phyloP scores from a whole-genome alignment of 2,888 invertebrate species.

The Drosophila meridiana region DNA sequence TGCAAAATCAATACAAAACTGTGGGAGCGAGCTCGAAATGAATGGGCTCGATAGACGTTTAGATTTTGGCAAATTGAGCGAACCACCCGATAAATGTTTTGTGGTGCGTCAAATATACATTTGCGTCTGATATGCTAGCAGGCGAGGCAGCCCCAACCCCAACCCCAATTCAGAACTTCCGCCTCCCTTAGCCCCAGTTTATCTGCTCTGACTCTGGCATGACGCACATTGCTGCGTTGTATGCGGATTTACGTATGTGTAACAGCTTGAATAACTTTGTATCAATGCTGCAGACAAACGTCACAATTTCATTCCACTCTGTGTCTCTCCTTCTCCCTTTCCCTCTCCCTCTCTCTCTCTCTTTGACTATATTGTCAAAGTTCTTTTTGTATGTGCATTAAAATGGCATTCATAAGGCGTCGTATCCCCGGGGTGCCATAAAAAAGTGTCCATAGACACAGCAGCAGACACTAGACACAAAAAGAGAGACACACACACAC shows the following conservation, averaged over 20 bases:
- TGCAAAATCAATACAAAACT: slow-evolving; percentile 35
- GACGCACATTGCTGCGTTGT: slow-evolving; percentile 34
- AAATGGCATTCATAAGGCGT: slow-evolving; percentile 69
- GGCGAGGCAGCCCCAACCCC: neutral
- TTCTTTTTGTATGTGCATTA: slow-evolving; percentile 52
- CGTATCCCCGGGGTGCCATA: slow-evolving; percentile 70
- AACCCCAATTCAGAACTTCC: no score
- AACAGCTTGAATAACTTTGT: slow-evolving; percentile 48
- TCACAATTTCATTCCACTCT: slow-evolving; percentile 48
- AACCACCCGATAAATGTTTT: slow-evolving; percentile 63
- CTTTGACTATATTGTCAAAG: slow-evolving; percentile 68
- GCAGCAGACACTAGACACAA: slow-evolving; percentile 1
- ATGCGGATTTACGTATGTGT: slow-evolving; percentile 8
- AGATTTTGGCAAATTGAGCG: slow-evolving; percentile 62
- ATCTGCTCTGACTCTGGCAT: slow-evolving; percentile 25
- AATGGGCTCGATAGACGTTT: slow-evolving; percentile 45
- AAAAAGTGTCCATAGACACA: slow-evolving; percentile 37
- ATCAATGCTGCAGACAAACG: slow-evolving; percentile 63
- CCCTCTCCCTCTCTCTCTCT: neutral
- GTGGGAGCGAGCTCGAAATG: slow-evolving; percentile 23
- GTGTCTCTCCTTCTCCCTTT: neutral
- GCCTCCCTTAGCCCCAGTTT: neutral
- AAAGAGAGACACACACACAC: neutral
- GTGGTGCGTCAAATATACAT: slow-evolving; percentile 51
- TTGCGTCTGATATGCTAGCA: slow-evolving; percentile 24